phyloP scores from a whole-genome alignment of 53 echinoderm and acorn worm species.

The Astropecten irregularis region DNA sequence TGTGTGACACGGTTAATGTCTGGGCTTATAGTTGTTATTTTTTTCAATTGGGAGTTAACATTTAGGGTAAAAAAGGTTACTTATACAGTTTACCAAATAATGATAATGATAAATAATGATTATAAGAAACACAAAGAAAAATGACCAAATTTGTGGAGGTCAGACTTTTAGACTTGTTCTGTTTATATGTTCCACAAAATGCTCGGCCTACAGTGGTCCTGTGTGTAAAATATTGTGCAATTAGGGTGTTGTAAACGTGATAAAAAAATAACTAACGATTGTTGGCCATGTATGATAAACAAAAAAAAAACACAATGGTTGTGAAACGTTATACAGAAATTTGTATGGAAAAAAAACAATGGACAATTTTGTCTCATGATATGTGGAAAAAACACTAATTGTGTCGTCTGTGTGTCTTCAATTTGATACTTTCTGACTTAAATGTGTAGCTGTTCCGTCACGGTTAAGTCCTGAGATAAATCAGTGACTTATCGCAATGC shows the following conservation, averaged over 20 bases:
- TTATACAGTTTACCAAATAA: not conserved
- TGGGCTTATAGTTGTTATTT: not conserved
- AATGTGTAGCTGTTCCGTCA: no score
- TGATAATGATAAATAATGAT: not conserved
- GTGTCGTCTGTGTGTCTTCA: not conserved
- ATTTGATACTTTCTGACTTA: not conserved
- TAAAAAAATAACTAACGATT: constrained; percentile 22
- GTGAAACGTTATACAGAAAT: constrained; percentile 54
- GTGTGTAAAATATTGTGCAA: constrained; percentile 59
- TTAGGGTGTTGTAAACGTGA: constrained; percentile 30
- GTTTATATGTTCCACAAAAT: constrained; percentile 6
- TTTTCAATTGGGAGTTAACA: not conserved
- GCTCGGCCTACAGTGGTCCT: constrained; percentile 5
- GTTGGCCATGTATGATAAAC: constrained; percentile 60
- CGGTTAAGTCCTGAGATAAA: no score
- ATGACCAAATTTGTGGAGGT: not conserved
- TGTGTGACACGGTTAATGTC: not conserved
- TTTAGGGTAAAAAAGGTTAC: not conserved
- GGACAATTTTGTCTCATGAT: not conserved
- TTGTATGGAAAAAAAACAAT: constrained; percentile 50
- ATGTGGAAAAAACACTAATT: constrained; percentile 21
- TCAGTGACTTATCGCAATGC: no score
- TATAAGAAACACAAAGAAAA: not conserved
- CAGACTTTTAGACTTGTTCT: not conserved
- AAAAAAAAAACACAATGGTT: constrained; percentile 14